A percentile compares a stretch with the other conserved stretches of the same genome.
phyloP scores from a whole-genome alignment of 2,113 vertebrate species.

The Notechis scutatus region DNA sequence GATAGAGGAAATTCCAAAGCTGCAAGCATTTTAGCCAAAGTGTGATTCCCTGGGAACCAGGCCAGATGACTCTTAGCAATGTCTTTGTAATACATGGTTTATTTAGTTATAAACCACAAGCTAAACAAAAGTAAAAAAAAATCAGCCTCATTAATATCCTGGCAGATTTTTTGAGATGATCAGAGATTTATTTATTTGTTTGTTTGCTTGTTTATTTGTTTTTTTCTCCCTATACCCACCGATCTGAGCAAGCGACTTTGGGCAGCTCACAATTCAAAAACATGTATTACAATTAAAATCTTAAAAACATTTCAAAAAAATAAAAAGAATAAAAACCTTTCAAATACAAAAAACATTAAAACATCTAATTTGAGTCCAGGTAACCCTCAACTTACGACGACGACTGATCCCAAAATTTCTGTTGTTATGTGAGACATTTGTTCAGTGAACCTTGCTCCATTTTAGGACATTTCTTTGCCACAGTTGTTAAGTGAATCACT shows the following conservation, averaged over 20 bases:
- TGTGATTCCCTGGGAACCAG: not conserved
- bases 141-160: not conserved
- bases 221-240: not conserved
- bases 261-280: not conserved
- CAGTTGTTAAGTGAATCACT: too few relatives aligned
- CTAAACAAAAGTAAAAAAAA: not conserved
- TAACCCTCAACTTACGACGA: not conserved
- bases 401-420: not conserved
- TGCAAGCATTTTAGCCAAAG: not conserved
- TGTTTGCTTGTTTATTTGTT: not conserved
- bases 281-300: not conserved
- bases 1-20: not conserved
- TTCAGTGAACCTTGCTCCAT: too few relatives aligned
- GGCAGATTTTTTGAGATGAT: not conserved
- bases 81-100: not conserved
- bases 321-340: not conserved
- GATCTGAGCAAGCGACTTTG: not conserved
- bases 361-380: not conserved
- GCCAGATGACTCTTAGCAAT: not conserved
- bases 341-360: not conserved
- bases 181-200: not conserved
- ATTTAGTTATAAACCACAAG: not conserved
- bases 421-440: not conserved
- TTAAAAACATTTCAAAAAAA: not conserved
- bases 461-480: not conserved